Percentiles rank a stretch among this genome's conserved stretches.
phyloP scores from a whole-genome alignment of 2,113 vertebrate species.

The Mungos mungo region DNA sequence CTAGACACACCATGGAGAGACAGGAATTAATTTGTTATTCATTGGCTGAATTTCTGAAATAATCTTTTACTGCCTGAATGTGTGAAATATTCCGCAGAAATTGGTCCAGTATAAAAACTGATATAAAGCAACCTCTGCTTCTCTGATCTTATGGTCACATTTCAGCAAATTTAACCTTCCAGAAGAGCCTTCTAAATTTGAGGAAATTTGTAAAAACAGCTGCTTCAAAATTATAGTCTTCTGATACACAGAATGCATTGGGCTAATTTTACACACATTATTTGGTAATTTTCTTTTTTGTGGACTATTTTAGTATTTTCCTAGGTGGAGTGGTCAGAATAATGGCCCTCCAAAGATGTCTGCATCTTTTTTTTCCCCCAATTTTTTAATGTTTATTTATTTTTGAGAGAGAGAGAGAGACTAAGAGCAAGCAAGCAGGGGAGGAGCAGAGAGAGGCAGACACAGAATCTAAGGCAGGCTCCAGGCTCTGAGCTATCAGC shows the following conservation, averaged over 20 bases:
- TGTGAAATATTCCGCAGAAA: background rate
- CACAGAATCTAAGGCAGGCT: too few relatives aligned
- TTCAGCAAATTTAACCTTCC: background rate
- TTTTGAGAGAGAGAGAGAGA: too few relatives aligned
- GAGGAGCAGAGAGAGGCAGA: too few relatives aligned
- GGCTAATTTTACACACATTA: background rate
- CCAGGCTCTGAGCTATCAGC: too few relatives aligned
- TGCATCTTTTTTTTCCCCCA: too few relatives aligned
- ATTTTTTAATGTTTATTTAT: too few relatives aligned
- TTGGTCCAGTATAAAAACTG: background rate
- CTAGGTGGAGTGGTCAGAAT: background rate
- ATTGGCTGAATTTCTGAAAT: background rate
- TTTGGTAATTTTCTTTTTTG: background rate
- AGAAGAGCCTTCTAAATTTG: background rate
- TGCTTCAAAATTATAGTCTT: constrained; percentile 11
- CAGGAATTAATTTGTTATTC: background rate
- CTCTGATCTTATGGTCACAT: background rate
- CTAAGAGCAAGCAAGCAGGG: too few relatives aligned
- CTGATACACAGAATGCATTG: background rate
- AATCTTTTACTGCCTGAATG: background rate
- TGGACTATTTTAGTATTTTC: background rate
- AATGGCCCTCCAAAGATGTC: background rate
- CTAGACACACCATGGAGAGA: background rate
- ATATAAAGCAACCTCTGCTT: background rate
- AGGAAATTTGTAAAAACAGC: background rate